Evolutionary conservation across 2,888 invertebrate genomes (phyloP).

Genomic region (Dolichomitus sp.): DNA sequence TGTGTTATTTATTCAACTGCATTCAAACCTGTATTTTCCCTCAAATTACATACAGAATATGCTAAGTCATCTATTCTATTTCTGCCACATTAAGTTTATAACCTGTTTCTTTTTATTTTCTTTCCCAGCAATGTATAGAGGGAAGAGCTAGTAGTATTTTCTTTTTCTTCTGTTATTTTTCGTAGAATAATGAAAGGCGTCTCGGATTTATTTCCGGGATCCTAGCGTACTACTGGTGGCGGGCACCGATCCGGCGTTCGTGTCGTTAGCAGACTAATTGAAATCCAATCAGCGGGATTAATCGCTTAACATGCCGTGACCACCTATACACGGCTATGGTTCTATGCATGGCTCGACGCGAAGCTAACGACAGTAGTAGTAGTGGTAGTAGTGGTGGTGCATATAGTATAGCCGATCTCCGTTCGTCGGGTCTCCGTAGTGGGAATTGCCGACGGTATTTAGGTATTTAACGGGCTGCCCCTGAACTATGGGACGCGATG

Average conservation of each 20-base stretch:
- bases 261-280: conserved; percentile 82
- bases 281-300: conserved; percentile 84
- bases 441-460: conserved; percentile 73
- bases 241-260: conserved; percentile 52
- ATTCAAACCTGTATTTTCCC: background rate
- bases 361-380: conserved; percentile 10
- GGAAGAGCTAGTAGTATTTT: background rate
- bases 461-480: conserved; percentile 76
- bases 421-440: conserved; percentile 38
- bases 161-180: background rate
- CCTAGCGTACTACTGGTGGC: conserved; percentile 4
- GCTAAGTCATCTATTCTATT: background rate
- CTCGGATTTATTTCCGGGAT: conserved; percentile 54
- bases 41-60: background rate
- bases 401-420: conserved; percentile 41
- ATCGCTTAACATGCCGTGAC: conserved; percentile 79
- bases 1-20: background rate
- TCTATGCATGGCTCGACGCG: background rate
- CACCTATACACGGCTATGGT: conserved; percentile 40
- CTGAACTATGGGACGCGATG: conserved; percentile 36
- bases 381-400: background rate
- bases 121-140: background rate
- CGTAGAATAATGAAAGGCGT: conserved; percentile 27
- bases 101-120: background rate
- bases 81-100: background rate